Base-by-base conservation (phyloP, 2,113 vertebrate species). In the Epinephelus moara region DNA sequence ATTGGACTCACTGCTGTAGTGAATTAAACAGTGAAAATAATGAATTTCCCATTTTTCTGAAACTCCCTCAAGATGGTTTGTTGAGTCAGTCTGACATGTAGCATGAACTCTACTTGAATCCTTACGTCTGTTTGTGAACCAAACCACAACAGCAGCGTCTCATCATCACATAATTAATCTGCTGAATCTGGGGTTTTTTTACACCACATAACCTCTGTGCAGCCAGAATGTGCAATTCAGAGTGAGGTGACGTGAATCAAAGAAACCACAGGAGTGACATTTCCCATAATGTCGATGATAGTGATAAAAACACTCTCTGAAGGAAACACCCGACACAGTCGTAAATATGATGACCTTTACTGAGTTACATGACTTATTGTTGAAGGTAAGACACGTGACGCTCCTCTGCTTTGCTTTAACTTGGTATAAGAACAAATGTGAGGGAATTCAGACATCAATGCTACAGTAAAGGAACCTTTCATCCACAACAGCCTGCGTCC, bases 301-400 rank as follows among this genome's bases (percentile, higher is more conserved):
- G 2, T 9, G 2, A 37, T 1, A 52, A 66, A 33, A 49, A 23
- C 10, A 23, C 1, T 2, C 17, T 27, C 11, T 10, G 4, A 15
- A 27, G 33, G 25, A 45, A 66, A 53, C 55, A 60, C 25, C 2
- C 82, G 75, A 80, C 66, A 40, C n/a, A 6, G 59, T 6, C 23
- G 57, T 45, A 59, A 72, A 47, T 37, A 18, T 72, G 57, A 60
- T 75, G 62, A 76, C 21, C 18, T 76, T 63, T 52, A 30, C 21
- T 12, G 13, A n/a, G 21, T 42, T 30, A 8, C 42, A 53, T 25
- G 42, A 1, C 42, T 30, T 17, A 15, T 3, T 60, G 25, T 60
- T 18, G 57, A n/a, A 37, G 6, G 78, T 53, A 59, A 67, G 21
- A n/a, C n/a, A 30, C 0, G 1, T 18, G 19, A 17, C 13, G 12